Conservation (phyloP, 2,888 invertebrate species). For the Eristalis intricaria region DNA sequence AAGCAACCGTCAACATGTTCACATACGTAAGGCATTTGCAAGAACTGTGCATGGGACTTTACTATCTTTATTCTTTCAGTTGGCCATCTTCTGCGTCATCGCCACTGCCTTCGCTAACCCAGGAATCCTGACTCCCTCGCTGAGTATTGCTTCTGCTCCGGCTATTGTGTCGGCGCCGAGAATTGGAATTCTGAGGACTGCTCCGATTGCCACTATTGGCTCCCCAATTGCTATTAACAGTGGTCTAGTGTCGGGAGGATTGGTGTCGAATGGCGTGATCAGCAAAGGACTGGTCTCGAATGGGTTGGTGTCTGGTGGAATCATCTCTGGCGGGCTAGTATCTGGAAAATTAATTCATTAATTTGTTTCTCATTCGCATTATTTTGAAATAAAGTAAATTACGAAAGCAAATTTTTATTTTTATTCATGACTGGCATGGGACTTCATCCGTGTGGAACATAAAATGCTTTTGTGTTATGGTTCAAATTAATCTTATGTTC, state of each 20-base stretch:
- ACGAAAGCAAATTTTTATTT: too few species aligned
- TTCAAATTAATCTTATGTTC: too few species aligned
- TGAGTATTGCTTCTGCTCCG: conserved; percentile 23
- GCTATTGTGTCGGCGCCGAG: conserved; percentile 25
- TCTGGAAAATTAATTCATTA: too few species aligned
- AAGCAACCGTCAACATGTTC: conserved; percentile 37
- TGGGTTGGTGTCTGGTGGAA: background rate
- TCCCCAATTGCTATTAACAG: background rate
- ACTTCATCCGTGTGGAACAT: too few species aligned
- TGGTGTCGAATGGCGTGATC: background rate
- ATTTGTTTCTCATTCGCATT: too few species aligned
- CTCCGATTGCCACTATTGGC: conserved; percentile 5
- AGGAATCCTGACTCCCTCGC: conserved; percentile 18
- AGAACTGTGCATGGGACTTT: too few species aligned
- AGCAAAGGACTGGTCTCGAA: background rate
- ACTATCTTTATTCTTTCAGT: conserved; percentile 13
- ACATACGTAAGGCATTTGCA: conserved; percentile 35
- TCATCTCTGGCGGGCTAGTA: background rate
- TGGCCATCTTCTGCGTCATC: conserved; percentile 17
- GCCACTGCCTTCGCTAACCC: conserved; percentile 36
- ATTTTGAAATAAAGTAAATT: too few species aligned
- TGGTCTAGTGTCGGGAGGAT: background rate
- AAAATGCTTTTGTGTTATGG: too few species aligned
- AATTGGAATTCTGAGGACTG: background rate
- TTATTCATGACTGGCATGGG: too few species aligned